Evolutionary conservation across 2,888 invertebrate species (phyloP).

Genomic region (Caenorhabditis becei): DNA sequence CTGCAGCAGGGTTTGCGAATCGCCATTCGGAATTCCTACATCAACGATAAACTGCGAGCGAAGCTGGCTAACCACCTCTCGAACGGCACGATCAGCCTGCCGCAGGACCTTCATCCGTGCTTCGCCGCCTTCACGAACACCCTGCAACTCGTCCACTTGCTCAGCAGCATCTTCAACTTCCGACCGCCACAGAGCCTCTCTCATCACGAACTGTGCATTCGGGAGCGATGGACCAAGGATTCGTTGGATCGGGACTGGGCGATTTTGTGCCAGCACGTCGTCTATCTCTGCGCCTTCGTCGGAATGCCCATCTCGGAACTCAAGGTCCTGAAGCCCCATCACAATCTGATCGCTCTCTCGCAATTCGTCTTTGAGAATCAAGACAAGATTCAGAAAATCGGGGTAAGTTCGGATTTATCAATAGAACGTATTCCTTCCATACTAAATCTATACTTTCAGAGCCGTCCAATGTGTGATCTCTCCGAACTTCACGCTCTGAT

Average conservation of each 20-base stretch:
- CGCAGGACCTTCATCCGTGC: constrained; percentile 57
- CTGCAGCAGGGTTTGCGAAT: constrained; percentile 28
- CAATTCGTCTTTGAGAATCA: constrained; percentile 30
- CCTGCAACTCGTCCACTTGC: constrained; percentile 61
- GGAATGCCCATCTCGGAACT: constrained; percentile 42
- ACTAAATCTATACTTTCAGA: constrained; percentile 25
- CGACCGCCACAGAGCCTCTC: constrained; percentile 53
- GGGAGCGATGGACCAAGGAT: constrained; percentile 52
- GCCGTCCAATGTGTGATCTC: constrained; percentile 45
- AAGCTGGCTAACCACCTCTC: constrained; percentile 36
- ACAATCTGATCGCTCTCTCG: constrained; percentile 44
- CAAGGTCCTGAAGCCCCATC: constrained; percentile 47
- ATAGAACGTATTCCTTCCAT: neutral
- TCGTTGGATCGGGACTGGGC: constrained; percentile 46
- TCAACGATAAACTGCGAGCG: constrained; percentile 48
- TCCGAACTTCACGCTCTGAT: constrained; percentile 44
- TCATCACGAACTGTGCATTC: constrained; percentile 55
- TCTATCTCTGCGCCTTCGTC: constrained; percentile 51
- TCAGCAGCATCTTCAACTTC: constrained; percentile 64
- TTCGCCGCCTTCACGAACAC: constrained; percentile 65
- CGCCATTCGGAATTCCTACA: constrained; percentile 45
- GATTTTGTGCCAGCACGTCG: constrained; percentile 49
- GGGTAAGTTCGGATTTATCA: constrained; percentile 14
- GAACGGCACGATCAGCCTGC: constrained; percentile 55
- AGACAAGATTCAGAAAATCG: constrained; percentile 37